A percentile compares a stretch with the other conserved stretches of the same genome.
Conservation (phyloP, 2,888 invertebrate genomes). For the Lacanobia wlatinum region DNA sequence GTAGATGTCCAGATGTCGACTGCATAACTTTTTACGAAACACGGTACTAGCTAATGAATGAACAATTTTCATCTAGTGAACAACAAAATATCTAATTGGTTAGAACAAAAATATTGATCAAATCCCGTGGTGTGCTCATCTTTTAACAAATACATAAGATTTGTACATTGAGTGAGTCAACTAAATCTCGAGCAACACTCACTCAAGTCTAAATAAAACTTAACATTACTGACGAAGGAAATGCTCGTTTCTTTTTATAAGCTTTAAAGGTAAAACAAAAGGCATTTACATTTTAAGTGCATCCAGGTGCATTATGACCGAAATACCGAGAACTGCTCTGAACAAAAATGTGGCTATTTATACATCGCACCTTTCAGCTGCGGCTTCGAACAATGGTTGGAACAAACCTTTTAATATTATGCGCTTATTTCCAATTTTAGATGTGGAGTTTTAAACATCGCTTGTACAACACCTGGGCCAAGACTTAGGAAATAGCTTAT, state of each 20-base stretch:
- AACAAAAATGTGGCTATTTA: conserved; percentile 60
- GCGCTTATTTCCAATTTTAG: conserved; percentile 24
- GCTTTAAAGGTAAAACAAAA: conserved; percentile 59
- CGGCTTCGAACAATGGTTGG: conserved; percentile 34
- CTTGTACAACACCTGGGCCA: neutral
- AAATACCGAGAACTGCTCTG: conserved; percentile 54
- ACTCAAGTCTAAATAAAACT: conserved; percentile 39
- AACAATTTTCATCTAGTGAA: too few relatives aligned
- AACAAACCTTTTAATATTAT: conserved; percentile 43
- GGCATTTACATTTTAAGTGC: conserved; percentile 61
- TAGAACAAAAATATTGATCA: too few relatives aligned
- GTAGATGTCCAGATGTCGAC: too few relatives aligned
- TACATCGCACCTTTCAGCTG: conserved; percentile 60
- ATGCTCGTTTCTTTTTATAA: conserved; percentile 47
- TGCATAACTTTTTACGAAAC: too few relatives aligned
- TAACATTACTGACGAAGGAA: conserved; percentile 27
- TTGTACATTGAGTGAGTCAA: conserved; percentile 12
- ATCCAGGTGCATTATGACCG: conserved; percentile 55
- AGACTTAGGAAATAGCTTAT: neutral
- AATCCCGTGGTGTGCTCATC: too few relatives aligned
- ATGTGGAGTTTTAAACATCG: neutral
- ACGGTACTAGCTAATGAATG: too few relatives aligned
- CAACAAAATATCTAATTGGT: too few relatives aligned
- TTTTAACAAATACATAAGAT: neutral
- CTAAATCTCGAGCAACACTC: neutral